These are phyloP conservation scores for Takifugu rubripes DNA, from an alignment of 2,797 vertebrate species.

Conservation along the genomic window DNA sequence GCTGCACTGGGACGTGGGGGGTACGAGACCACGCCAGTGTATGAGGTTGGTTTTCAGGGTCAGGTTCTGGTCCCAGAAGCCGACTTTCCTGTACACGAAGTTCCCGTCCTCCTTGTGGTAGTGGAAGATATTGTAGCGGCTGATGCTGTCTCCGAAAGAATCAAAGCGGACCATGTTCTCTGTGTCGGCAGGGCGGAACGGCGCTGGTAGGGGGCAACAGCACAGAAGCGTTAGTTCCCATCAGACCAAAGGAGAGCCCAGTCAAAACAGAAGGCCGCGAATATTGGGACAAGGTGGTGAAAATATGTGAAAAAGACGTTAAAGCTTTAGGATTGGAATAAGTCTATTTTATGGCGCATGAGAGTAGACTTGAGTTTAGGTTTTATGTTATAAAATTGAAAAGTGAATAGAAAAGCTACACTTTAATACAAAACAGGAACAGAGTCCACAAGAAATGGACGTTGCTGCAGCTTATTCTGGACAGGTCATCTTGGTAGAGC, in stretches of 20 bases:
- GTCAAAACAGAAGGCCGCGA: neutral
- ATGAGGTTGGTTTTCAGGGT: constrained; percentile 84
- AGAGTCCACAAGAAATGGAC: too few species aligned
- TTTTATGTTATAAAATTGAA: too few species aligned
- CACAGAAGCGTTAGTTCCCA: constrained; percentile 2
- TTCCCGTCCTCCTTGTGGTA: constrained; percentile 82
- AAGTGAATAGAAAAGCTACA: too few species aligned
- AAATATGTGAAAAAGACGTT: neutral
- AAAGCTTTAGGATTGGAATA: too few species aligned
- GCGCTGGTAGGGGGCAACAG: constrained; percentile 75
- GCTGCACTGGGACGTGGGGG: constrained; percentile 94
- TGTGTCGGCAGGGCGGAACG: constrained; percentile 87
- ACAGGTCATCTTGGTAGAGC: too few species aligned
- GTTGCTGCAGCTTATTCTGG: too few species aligned
- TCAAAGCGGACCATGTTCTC: constrained; percentile 88
- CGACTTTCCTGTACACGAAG: constrained; percentile 90
- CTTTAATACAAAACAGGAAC: too few species aligned
- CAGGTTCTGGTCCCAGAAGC: constrained; percentile 93
- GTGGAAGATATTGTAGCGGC: constrained; percentile 98
- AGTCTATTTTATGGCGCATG: too few species aligned
- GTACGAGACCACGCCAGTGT: constrained; percentile 78
- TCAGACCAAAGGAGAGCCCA: neutral
- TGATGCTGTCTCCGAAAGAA: constrained; percentile 87
- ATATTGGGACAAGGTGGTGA: neutral
- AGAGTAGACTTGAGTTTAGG: too few species aligned